phyloP scores from a whole-genome alignment of 2,888 invertebrate species.

The Pristionchus mayeri region DNA sequence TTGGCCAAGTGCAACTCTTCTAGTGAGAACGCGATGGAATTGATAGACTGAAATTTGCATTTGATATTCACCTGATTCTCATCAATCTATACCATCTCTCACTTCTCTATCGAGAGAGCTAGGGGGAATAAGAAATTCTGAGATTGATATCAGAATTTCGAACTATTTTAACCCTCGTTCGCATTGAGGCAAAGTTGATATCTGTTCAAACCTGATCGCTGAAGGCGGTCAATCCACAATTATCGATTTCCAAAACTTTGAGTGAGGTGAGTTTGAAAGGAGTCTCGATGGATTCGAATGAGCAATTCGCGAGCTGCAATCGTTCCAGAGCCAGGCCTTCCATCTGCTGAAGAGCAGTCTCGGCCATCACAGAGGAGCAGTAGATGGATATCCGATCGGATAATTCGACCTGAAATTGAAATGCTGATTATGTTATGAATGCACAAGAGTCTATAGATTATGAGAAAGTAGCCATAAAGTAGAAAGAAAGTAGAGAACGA shows the following conservation, averaged over 20 bases:
- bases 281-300: conserved; percentile 50
- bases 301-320: conserved; percentile 53
- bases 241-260: conserved; percentile 57
- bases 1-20: conserved; percentile 65
- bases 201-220: conserved; percentile 54
- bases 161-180: too few relatives aligned
- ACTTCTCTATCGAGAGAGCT: background rate
- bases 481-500: background rate
- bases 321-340: conserved; percentile 53
- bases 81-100: background rate
- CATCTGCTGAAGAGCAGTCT: background rate
- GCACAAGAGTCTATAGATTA: too few relatives aligned
- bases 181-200: too few relatives aligned
- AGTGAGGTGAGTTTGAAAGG: conserved; percentile 53
- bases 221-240: conserved; percentile 59
- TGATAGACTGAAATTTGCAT: conserved; percentile 52
- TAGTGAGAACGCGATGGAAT: conserved; percentile 51
- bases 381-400: conserved; percentile 31
- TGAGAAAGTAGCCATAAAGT: too few relatives aligned
- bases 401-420: conserved; percentile 28
- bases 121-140: too few relatives aligned
- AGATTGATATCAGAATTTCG: too few relatives aligned
- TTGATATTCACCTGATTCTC: background rate
- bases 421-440: too few relatives aligned
- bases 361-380: background rate